Conservation (phyloP, 1,140 invertebrate genomes). For the Brachionus paranguensis region DNA sequence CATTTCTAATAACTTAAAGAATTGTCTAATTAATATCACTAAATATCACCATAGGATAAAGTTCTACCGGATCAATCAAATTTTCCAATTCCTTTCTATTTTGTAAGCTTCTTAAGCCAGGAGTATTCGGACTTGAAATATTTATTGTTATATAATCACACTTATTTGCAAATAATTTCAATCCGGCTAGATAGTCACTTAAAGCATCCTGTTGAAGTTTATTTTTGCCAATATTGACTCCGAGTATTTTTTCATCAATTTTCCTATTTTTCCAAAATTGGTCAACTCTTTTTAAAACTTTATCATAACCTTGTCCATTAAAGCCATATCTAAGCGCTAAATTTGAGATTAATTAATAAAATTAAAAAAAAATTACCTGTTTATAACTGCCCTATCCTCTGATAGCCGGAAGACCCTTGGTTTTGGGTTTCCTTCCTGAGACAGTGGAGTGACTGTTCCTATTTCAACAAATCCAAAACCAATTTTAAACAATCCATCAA, state of each 20-base stretch:
- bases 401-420: slow-evolving; percentile 81
- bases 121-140: slow-evolving; percentile 76
- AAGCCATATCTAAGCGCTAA: slow-evolving; percentile 68
- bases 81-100: slow-evolving; percentile 67
- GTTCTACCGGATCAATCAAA: slow-evolving; percentile 63
- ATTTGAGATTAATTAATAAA: not conserved
- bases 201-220: slow-evolving; percentile 69
- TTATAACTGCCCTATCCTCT: slow-evolving; percentile 83
- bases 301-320: slow-evolving; percentile 84
- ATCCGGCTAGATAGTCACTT: slow-evolving; percentile 68
- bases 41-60: not conserved
- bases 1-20: slow-evolving; percentile 5
- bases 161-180: slow-evolving; percentile 53
- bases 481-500: slow-evolving; percentile 70
- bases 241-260: slow-evolving; percentile 58
- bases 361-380: slow-evolving; percentile 60
- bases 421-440: slow-evolving; percentile 83
- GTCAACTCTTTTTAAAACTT: slow-evolving; percentile 47
- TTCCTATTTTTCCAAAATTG: slow-evolving; percentile 41
- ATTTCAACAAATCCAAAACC: slow-evolving; percentile 95
- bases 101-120: slow-evolving; percentile 79
- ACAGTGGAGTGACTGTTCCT: slow-evolving; percentile 77
- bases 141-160: slow-evolving; percentile 60
- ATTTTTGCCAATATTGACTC: slow-evolving; percentile 93
- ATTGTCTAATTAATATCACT: not conserved